These are phyloP conservation scores for Platyura marginata DNA, from an alignment of 1,140 invertebrate genomes.

Conservation along the genomic window DNA sequence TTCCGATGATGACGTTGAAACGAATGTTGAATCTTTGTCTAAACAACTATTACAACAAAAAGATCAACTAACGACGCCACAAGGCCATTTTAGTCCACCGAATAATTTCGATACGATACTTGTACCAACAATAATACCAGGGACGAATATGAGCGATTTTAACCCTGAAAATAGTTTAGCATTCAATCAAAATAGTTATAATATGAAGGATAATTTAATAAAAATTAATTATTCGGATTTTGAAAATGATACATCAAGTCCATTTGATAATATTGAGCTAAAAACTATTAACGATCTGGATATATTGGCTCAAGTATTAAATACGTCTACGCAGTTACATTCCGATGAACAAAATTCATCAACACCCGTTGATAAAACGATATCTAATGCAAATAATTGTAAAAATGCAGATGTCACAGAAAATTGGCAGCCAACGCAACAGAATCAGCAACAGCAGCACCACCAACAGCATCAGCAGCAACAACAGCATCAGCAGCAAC, in stretches of 20 bases:
- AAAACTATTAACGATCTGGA: conserved; percentile 83
- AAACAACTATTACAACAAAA: conserved; percentile 16
- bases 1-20: conserved; percentile 7
- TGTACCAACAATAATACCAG: conserved; percentile 3
- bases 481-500: no score
- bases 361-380: no score
- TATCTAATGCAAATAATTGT: no score
- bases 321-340: conserved; percentile 10
- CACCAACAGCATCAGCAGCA: no score
- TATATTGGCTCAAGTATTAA: conserved; percentile 53
- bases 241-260: conserved; percentile 73
- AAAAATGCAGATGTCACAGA: no score
- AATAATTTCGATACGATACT: conserved; percentile 5
- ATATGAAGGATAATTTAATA: no score
- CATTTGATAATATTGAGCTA: conserved; percentile 77
- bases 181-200: no score
- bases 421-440: no score
- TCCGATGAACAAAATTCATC: no score
- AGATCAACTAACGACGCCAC: conserved; percentile 28
- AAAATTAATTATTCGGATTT: conserved; percentile 57
- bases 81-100: conserved; percentile 1
- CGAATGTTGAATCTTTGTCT: not conserved
- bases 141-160: not conserved
- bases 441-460: no score
- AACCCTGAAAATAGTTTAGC: no score